A percentile compares a stretch with the other conserved stretches of the same genome.
These are phyloP conservation scores for Oxytorus armatus DNA, from an alignment of 2,888 invertebrate species.

Conservation along the genomic window DNA sequence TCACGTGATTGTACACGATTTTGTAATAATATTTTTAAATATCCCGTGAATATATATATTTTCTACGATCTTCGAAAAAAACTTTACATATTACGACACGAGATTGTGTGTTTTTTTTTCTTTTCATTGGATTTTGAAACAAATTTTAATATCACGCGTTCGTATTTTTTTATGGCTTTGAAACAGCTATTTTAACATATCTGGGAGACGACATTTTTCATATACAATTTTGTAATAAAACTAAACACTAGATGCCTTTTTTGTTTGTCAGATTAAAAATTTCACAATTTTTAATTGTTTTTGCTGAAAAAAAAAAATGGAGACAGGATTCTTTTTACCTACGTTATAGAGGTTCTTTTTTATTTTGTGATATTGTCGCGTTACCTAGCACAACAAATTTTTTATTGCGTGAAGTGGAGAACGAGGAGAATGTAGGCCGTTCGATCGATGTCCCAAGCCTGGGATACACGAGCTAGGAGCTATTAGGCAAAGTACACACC, in stretches of 20 bases:
- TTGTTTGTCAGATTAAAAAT: neutral
- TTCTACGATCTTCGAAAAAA: slow-evolving; percentile 14
- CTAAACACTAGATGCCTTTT: slow-evolving; percentile 3
- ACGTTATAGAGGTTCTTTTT: slow-evolving; percentile 13
- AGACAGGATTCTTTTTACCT: slow-evolving; percentile 7
- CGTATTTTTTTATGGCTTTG: slow-evolving; percentile 17
- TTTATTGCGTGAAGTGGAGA: slow-evolving; percentile 45
- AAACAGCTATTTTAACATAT: too few species aligned
- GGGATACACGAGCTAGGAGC: slow-evolving; percentile 53
- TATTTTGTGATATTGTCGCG: too few species aligned
- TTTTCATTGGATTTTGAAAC: slow-evolving; percentile 18
- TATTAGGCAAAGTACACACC: slow-evolving; percentile 57
- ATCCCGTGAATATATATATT: neutral
- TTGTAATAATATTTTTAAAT: neutral
- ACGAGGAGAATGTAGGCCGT: slow-evolving; percentile 62
- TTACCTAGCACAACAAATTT: slow-evolving; percentile 55
- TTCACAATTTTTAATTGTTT: neutral
- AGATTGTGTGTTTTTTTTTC: too few species aligned
- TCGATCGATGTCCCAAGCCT: slow-evolving; percentile 62
- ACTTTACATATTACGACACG: neutral
- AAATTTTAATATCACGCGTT: slow-evolving; percentile 19
- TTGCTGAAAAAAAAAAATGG: slow-evolving; percentile 7
- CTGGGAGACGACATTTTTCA: too few species aligned
- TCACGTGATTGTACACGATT: slow-evolving; percentile 4
- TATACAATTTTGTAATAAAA: slow-evolving; percentile 2